phyloP scores from a whole-genome alignment of 2,113 vertebrate species.

The Mus spicilegus region DNA sequence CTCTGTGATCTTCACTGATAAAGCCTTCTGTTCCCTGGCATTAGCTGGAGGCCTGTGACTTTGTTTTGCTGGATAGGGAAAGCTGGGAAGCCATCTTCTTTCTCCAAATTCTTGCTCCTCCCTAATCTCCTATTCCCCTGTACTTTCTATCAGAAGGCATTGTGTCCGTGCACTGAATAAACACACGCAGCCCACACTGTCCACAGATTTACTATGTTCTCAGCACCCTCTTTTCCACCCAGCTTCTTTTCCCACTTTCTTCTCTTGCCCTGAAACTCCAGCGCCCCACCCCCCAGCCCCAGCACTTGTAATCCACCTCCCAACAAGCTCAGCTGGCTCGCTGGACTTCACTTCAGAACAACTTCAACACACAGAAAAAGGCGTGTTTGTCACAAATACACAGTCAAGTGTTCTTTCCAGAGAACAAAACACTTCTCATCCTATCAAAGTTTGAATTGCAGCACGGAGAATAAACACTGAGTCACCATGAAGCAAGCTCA shows the following conservation, averaged over 20 bases:
- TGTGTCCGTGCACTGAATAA: background rate
- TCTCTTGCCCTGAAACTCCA: background rate
- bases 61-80: background rate
- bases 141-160: constrained; percentile 14
- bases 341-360: background rate
- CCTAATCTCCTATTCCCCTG: background rate
- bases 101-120: background rate
- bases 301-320: background rate
- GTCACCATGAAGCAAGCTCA: background rate
- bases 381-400: background rate
- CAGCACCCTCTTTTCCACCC: background rate
- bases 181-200: background rate
- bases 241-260: background rate
- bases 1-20: background rate
- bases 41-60: background rate
- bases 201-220: background rate
- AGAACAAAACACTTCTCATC: background rate
- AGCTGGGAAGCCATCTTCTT: background rate
- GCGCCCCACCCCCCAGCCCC: too few species aligned
- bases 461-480: background rate
- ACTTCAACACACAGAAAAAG: background rate
- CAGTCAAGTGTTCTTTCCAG: background rate
- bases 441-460: background rate
- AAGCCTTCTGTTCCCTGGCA: background rate
- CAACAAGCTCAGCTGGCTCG: background rate